Percentiles rank a stretch among this genome's conserved stretches.
phyloP scores from a whole-genome alignment of 2,888 invertebrate species.

The Stenurella melanura region DNA sequence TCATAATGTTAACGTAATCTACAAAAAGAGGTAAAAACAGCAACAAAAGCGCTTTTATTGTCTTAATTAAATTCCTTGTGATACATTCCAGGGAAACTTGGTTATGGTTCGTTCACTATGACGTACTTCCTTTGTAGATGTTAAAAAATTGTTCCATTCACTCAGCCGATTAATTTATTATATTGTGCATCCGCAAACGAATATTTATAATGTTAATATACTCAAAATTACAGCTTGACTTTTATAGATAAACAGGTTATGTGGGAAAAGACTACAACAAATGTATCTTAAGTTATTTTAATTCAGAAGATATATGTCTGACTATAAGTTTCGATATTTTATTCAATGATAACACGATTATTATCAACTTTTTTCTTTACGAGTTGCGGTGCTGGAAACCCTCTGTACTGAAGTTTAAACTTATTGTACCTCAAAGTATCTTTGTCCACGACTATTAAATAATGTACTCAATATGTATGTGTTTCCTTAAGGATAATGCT shows the following conservation, averaged over 20 bases:
- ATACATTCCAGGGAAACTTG: conserved; percentile 11
- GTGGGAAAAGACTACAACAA: neutral
- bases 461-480: too few relatives aligned
- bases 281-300: neutral
- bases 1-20: neutral
- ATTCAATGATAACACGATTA: too few relatives aligned
- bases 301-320: neutral
- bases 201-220: neutral
- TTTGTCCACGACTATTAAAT: too few relatives aligned
- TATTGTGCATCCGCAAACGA: neutral
- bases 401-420: too few relatives aligned
- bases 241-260: neutral
- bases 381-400: too few relatives aligned
- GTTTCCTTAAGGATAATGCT: too few relatives aligned
- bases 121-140: conserved; percentile 26
- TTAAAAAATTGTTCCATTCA: conserved; percentile 1
- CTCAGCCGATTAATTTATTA: neutral
- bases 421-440: too few relatives aligned
- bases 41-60: conserved; percentile 24
- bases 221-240: neutral
- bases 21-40: neutral
- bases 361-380: too few relatives aligned
- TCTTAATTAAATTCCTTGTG: conserved; percentile 13
- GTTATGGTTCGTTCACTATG: conserved; percentile 14
- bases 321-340: too few relatives aligned